phyloP scores from a whole-genome alignment of 2,888 invertebrate species.

The Himalopsyche tibetana region DNA sequence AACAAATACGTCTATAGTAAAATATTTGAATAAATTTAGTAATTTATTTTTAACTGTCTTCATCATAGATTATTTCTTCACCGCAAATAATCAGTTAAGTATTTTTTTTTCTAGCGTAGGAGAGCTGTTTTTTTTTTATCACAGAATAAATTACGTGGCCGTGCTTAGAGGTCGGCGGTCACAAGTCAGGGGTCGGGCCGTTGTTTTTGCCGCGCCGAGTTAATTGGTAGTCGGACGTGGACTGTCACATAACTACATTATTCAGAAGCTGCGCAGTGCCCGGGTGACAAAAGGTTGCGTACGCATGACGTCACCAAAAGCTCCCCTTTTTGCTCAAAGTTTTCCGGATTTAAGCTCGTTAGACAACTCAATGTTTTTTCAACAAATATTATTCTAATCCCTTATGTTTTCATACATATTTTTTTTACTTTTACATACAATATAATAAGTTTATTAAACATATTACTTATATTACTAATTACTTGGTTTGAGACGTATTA shows the following conservation, averaged over 20 bases:
- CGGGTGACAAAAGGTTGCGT: slow-evolving; percentile 62
- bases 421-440: background rate
- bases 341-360: slow-evolving; percentile 30
- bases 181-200: slow-evolving; percentile 53
- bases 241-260: slow-evolving; percentile 66
- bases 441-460: too few relatives aligned
- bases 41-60: too few relatives aligned
- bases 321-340: slow-evolving; percentile 20
- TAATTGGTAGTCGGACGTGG: slow-evolving; percentile 66
- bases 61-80: too few relatives aligned
- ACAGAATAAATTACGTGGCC: background rate
- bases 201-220: slow-evolving; percentile 64
- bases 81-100: too few relatives aligned
- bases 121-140: slow-evolving; percentile 8
- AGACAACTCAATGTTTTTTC: slow-evolving; percentile 25
- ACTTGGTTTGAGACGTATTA: too few relatives aligned
- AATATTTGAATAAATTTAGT: too few relatives aligned
- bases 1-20: too few relatives aligned
- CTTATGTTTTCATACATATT: background rate
- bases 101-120: too few relatives aligned
- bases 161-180: slow-evolving; percentile 47
- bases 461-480: too few relatives aligned
- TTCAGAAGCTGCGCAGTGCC: slow-evolving; percentile 60
- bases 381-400: slow-evolving; percentile 18
- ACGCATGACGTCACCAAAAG: slow-evolving; percentile 45